These are phyloP conservation scores for Atherix ibis DNA, from an alignment of 2,888 invertebrate genomes.

Conservation along the genomic window DNA sequence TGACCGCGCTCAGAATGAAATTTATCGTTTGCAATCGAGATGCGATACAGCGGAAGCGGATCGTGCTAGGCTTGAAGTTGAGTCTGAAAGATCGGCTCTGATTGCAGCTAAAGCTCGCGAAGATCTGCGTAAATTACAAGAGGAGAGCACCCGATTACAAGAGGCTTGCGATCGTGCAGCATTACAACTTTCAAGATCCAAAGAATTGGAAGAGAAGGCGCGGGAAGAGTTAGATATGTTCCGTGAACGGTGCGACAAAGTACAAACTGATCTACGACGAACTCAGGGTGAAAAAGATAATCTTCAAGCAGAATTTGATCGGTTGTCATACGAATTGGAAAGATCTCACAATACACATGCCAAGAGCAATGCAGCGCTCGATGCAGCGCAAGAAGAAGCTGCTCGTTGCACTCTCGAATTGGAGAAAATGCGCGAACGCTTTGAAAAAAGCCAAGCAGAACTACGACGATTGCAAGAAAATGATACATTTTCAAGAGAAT, in stretches of 20 bases:
- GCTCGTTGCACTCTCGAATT: conserved; percentile 72
- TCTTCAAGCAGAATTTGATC: conserved; percentile 64
- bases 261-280: conserved; percentile 68
- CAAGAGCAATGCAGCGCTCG: conserved; percentile 70
- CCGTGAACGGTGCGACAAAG: conserved; percentile 75
- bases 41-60: conserved; percentile 78
- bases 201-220: conserved; percentile 82
- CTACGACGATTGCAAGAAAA: conserved; percentile 68
- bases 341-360: conserved; percentile 71
- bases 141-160: conserved; percentile 69
- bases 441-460: conserved; percentile 70
- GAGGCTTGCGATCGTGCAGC: conserved; percentile 81
- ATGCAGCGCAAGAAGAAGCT: conserved; percentile 80
- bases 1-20: conserved; percentile 80
- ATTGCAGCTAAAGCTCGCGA: conserved; percentile 67
- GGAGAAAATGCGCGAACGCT: conserved; percentile 82
- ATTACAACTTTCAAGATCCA: conserved; percentile 67
- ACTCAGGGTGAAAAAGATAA: conserved; percentile 76
- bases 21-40: conserved; percentile 75
- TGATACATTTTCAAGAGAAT: conserved; percentile 64
- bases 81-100: conserved; percentile 70
- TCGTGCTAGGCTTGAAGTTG: conserved; percentile 69
- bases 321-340: conserved; percentile 73
- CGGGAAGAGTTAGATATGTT: conserved; percentile 81
- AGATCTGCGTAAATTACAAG: conserved; percentile 72